Evolutionary conservation across 2,888 invertebrate genomes (phyloP), one percentile per base, ranked within the genome.

Genomic region (Drosophila cognata): DNA sequence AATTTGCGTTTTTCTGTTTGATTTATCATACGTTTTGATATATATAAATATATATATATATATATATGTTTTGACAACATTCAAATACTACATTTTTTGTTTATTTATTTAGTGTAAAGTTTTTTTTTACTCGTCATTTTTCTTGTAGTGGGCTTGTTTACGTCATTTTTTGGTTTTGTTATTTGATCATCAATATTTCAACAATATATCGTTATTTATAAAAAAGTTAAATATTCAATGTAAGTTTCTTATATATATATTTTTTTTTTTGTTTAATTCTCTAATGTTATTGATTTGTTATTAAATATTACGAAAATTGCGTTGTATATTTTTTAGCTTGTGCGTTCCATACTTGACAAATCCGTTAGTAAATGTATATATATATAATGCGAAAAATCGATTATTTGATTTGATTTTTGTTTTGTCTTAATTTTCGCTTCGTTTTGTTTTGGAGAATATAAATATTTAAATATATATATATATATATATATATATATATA

Each of bases 131-230:
- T 29, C 36, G 21, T 48, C 33, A 2, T 16, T 38, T 28, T 31
- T 60, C 13, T 66, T 68, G 51, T 73, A 65, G 88, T 88, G 82
- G 82, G 83, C 50, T 88, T 69, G 76, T 79, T 82, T 85, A 73
- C 86, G 52, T 63, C 58, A 35, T 29, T 57, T 56, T 58, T 80
- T 77, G 36, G 50, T 36, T 66, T 53, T 56, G 43, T 31, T 43
- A 16, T 50, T 56, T 36, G 46, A 33, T 36, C 36, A 29, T 61
- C 25, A 29, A 31, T 61, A 52, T 60, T 68, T 74, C 58, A 76
- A 76, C 77, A 79, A 61, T 65, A 56, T 48, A 58, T 65, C 59
- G 80, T 46, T 65, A 70, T 50, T 57, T 71, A 66, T 80, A 80
- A 35, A 79, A 80, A 80, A 77, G 65, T 66, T 66, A 63, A 62